Percentiles rank a stretch among this genome's conserved stretches.
Evolutionary conservation across 2,888 invertebrate species (phyloP).

Genomic region (Drosophila peninsularis): DNA sequence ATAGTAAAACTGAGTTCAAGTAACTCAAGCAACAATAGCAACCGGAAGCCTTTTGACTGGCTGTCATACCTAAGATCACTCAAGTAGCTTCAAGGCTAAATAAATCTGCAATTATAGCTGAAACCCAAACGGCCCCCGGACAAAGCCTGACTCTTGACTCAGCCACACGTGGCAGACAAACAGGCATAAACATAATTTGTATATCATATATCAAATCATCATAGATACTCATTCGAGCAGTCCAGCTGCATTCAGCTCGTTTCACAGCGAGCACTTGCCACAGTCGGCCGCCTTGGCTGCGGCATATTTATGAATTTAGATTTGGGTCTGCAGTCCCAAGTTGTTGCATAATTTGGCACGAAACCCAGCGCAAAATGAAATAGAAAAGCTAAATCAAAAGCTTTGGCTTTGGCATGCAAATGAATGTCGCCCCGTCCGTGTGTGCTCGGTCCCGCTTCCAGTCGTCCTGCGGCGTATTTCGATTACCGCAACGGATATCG

Average conservation of each 20-base stretch:
- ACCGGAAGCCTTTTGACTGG: too few species aligned
- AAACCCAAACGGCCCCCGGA: too few species aligned
- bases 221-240: too few species aligned
- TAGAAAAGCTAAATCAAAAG: conserved; percentile 17
- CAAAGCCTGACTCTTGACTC: too few species aligned
- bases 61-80: too few species aligned
- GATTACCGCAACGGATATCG: conserved; percentile 69
- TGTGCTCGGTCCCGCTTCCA: neutral
- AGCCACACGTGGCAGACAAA: too few species aligned
- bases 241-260: neutral
- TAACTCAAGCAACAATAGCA: too few species aligned
- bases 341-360: conserved; percentile 4
- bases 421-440: conserved; percentile 8
- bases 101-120: too few species aligned
- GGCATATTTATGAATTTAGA: conserved; percentile 1
- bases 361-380: conserved; percentile 1
- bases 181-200: too few species aligned
- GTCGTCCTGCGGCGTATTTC: conserved; percentile 50
- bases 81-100: too few species aligned
- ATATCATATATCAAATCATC: too few species aligned
- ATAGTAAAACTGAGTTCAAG: too few species aligned
- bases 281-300: neutral
- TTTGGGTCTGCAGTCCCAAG: neutral
- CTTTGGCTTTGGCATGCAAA: conserved; percentile 45
- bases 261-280: neutral